These are phyloP conservation scores for Sussaba pulchella DNA, from an alignment of 2,888 invertebrate genomes.

Conservation along the genomic window DNA sequence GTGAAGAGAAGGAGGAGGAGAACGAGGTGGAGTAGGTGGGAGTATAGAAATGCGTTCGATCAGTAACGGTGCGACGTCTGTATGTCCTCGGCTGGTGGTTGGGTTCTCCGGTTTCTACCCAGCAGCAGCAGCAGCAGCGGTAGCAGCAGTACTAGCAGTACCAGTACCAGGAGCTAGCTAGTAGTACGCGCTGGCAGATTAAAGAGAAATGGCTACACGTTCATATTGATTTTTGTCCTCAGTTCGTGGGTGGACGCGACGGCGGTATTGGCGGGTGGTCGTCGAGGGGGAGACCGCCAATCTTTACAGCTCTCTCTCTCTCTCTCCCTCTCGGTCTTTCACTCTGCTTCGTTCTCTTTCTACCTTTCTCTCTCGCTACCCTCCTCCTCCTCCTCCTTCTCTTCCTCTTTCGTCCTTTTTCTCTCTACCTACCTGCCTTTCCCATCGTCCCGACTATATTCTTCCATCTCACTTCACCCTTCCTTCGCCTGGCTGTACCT, in stretches of 20 bases:
- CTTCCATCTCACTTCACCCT: conserved; percentile 56
- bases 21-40: conserved; percentile 4
- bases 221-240: conserved; percentile 84
- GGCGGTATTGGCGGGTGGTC: conserved; percentile 74
- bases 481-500: conserved; percentile 54
- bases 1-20: background rate
- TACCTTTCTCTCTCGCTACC: conserved; percentile 59
- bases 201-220: conserved; percentile 84
- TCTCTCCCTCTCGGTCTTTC: conserved; percentile 61
- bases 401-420: conserved; percentile 73
- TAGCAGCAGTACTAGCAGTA: conserved; percentile 49
- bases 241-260: conserved; percentile 79
- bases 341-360: conserved; percentile 61
- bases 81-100: conserved; percentile 60
- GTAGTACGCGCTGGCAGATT: conserved; percentile 82
- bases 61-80: conserved; percentile 73
- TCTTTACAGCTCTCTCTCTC: conserved; percentile 76
- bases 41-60: conserved; percentile 73
- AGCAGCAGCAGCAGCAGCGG: conserved; percentile 38
- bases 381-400: conserved; percentile 79
- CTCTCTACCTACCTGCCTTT: conserved; percentile 46
- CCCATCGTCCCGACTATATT: conserved; percentile 44
- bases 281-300: conserved; percentile 79
- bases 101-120: conserved; percentile 52
- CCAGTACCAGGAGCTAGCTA: conserved; percentile 62